These are phyloP conservation scores for Brachionus koreanus DNA, from an alignment of 1,140 invertebrate species.

Conservation along the genomic window DNA sequence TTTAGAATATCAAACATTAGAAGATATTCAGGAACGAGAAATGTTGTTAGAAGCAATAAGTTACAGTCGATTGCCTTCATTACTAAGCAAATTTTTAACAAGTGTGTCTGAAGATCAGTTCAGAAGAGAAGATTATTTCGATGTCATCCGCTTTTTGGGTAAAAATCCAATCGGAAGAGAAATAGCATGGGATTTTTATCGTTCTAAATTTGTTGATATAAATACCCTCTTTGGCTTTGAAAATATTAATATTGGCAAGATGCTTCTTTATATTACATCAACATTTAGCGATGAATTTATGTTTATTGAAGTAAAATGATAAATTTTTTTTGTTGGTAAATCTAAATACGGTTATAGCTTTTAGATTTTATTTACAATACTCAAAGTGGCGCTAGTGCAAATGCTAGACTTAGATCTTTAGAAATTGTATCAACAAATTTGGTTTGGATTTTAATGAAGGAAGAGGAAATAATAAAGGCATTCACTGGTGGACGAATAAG, in stretches of 20 bases:
- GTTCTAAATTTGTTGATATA: slow-evolving; percentile 12
- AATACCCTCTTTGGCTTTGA: slow-evolving; percentile 27
- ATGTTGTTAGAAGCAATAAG: slow-evolving; percentile 35
- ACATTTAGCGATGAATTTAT: slow-evolving; percentile 38
- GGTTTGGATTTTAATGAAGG: background rate
- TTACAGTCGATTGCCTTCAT: background rate
- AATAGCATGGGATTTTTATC: slow-evolving; percentile 25
- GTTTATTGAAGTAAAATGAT: background rate
- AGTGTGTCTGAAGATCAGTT: background rate
- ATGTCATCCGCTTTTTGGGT: background rate
- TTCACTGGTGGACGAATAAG: background rate
- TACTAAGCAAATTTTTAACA: slow-evolving; percentile 2
- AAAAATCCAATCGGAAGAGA: slow-evolving; percentile 29
- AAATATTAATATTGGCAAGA: background rate
- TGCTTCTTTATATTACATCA: background rate
- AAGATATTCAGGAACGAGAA: slow-evolving; percentile 42
- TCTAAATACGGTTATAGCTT: background rate
- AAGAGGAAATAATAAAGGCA: slow-evolving; percentile 28
- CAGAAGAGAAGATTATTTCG: background rate
- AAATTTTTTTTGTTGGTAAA: background rate
- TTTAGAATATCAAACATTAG: background rate
- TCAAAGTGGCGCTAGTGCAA: background rate
- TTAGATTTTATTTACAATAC: slow-evolving; percentile 9
- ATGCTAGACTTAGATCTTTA: background rate
- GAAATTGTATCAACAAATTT: slow-evolving; percentile 42